These are phyloP conservation scores for Ormia ochracea DNA, from an alignment of 2,888 invertebrate genomes.

Conservation along the genomic window DNA sequence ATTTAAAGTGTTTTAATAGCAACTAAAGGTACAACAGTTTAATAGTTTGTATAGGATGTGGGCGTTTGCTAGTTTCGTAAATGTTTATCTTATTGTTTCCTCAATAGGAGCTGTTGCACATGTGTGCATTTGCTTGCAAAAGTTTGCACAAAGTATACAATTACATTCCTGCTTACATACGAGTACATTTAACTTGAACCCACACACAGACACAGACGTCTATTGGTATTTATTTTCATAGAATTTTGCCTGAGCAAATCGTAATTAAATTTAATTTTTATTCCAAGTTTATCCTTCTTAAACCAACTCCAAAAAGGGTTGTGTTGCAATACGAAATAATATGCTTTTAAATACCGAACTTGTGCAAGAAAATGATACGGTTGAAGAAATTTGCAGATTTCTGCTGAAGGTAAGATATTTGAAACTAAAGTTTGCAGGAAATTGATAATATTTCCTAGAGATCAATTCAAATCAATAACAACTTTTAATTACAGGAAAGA, in stretches of 20 bases:
- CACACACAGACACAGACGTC: neutral
- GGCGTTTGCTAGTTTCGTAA: constrained; percentile 52
- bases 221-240: constrained; percentile 26
- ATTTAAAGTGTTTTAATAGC: constrained; percentile 30
- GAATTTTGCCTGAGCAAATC: constrained; percentile 34
- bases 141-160: constrained; percentile 22
- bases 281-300: constrained; percentile 10
- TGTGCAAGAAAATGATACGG: constrained; percentile 1
- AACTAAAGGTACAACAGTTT: neutral
- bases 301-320: neutral
- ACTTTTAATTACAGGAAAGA: neutral
- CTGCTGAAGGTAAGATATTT: constrained; percentile 15
- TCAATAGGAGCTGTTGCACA: constrained; percentile 36
- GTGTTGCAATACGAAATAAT: neutral
- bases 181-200: neutral
- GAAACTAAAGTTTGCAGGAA: neutral
- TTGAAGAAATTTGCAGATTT: constrained; percentile 13
- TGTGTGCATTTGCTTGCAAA: constrained; percentile 20
- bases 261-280: constrained; percentile 50
- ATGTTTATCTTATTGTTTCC: constrained; percentile 43
- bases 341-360: neutral
- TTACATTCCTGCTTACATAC: constrained; percentile 24
- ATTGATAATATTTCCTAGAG: neutral
- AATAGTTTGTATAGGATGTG: constrained; percentile 27
- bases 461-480: neutral